phyloP scores from a whole-genome alignment of 2,888 invertebrate species.

The Electrophaes corylata region DNA sequence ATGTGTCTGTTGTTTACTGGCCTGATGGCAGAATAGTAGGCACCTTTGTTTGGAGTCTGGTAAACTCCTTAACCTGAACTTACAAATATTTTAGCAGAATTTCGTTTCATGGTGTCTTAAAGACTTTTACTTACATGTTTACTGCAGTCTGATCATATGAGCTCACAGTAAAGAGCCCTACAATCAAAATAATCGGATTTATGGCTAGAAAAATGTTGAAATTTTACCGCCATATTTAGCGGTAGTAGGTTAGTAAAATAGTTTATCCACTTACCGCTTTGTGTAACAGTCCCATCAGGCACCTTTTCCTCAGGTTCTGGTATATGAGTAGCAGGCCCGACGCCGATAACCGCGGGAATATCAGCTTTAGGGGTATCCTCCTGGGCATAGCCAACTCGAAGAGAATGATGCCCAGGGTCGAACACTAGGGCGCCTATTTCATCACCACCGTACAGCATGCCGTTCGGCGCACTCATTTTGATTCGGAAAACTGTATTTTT shows the following conservation, averaged over 20 bases:
- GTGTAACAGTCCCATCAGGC: conserved; percentile 88
- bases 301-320: conserved; percentile 90
- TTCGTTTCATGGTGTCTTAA: too few relatives aligned
- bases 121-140: too few relatives aligned
- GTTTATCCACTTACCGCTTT: conserved; percentile 62
- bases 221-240: neutral
- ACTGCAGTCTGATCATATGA: too few relatives aligned
- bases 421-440: conserved; percentile 99
- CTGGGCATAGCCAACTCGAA: conserved; percentile 97
- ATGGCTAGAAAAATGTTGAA: neutral
- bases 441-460: conserved; percentile 96
- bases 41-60: too few relatives aligned
- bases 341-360: conserved; percentile 96
- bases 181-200: too few relatives aligned
- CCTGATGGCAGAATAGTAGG: too few relatives aligned
- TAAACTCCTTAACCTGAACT: too few relatives aligned
- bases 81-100: too few relatives aligned
- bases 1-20: too few relatives aligned
- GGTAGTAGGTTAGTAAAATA: neutral
- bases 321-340: conserved; percentile 88
- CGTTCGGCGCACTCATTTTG: conserved; percentile 80
- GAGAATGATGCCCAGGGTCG: conserved; percentile 91
- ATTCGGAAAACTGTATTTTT: neutral
- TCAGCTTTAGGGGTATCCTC: conserved; percentile 99
- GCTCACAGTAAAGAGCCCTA: too few relatives aligned